These are phyloP conservation scores for Amblyopsis rosae DNA, from an alignment of 2,113 vertebrate genomes.

Conservation along the genomic window DNA sequence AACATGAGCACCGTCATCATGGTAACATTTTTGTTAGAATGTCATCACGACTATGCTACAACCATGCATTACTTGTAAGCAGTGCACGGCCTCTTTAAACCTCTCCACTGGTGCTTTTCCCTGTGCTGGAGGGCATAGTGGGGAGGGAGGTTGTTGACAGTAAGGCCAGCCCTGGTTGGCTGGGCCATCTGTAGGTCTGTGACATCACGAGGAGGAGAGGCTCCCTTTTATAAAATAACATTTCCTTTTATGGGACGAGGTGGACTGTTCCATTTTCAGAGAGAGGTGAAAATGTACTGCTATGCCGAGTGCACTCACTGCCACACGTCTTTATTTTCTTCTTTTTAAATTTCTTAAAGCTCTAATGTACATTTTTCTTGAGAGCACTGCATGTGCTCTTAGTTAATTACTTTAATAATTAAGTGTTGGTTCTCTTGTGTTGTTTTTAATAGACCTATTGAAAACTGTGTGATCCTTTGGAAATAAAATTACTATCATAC, in stretches of 20 bases:
- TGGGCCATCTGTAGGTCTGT: slow-evolving; percentile 36
- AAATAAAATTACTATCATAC: slow-evolving; percentile 3
- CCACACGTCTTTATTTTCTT: background rate
- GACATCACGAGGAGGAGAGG: slow-evolving; percentile 72
- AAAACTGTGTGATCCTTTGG: no score
- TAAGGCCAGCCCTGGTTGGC: slow-evolving; percentile 62
- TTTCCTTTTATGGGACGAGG: slow-evolving; percentile 76
- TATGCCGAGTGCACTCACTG: background rate
- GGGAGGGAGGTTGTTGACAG: slow-evolving; percentile 65
- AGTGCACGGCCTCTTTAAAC: slow-evolving; percentile 72
- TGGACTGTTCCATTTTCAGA: slow-evolving; percentile 64
- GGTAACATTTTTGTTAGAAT: slow-evolving; percentile 45
- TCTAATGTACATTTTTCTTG: background rate
- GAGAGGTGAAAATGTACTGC: slow-evolving; percentile 42
- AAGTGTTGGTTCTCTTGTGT: background rate
- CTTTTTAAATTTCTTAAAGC: background rate
- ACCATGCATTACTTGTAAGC: slow-evolving; percentile 8
- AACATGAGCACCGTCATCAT: background rate
- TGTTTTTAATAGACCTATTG: no score
- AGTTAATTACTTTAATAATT: background rate
- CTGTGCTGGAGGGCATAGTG: slow-evolving; percentile 50
- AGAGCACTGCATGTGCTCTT: no score
- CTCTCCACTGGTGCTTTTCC: slow-evolving; percentile 48
- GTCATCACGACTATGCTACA: slow-evolving; percentile 52
- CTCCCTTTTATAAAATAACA: slow-evolving; percentile 80